Conservation (phyloP, 2,888 invertebrate genomes). For the Epistrophe eligans region DNA sequence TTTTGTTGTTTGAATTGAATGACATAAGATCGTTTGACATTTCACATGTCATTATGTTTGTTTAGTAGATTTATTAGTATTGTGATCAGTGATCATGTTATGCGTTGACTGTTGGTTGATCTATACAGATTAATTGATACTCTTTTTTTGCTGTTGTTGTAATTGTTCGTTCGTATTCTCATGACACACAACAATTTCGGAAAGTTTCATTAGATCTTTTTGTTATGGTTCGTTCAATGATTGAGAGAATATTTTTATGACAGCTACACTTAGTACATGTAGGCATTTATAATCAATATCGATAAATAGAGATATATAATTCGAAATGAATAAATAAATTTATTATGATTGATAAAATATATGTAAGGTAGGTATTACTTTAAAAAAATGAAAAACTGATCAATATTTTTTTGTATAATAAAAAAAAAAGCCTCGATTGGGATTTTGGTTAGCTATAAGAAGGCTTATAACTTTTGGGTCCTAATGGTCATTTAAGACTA, state of each 20-base stretch:
- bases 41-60: slow-evolving; percentile 72
- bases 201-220: slow-evolving; percentile 19
- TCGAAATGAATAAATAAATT: slow-evolving; percentile 18
- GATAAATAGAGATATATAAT: slow-evolving; percentile 4
- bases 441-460: too few relatives aligned
- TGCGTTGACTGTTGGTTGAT: not conserved
- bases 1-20: slow-evolving; percentile 46
- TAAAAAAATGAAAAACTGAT: too few relatives aligned
- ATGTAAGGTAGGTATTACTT: not conserved
- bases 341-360: not conserved
- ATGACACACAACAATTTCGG: slow-evolving; percentile 34
- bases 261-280: not conserved
- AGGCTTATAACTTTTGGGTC: too few relatives aligned
- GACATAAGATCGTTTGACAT: slow-evolving; percentile 66
- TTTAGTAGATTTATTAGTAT: slow-evolving; percentile 55
- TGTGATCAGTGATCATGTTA: not conserved
- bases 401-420: too few relatives aligned
- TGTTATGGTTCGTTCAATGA: slow-evolving; percentile 29
- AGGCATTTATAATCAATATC: slow-evolving; percentile 24
- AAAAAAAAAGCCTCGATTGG: too few relatives aligned
- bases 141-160: not conserved
- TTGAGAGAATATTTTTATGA: slow-evolving; percentile 37
- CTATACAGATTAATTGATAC: not conserved
- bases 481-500: too few relatives aligned
- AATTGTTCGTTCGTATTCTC: not conserved